Percentiles rank a stretch among this genome's conserved stretches.
These are phyloP conservation scores for Caenorhabditis briggsae DNA, from an alignment of 1,140 invertebrate genomes.

Conservation along the genomic window DNA sequence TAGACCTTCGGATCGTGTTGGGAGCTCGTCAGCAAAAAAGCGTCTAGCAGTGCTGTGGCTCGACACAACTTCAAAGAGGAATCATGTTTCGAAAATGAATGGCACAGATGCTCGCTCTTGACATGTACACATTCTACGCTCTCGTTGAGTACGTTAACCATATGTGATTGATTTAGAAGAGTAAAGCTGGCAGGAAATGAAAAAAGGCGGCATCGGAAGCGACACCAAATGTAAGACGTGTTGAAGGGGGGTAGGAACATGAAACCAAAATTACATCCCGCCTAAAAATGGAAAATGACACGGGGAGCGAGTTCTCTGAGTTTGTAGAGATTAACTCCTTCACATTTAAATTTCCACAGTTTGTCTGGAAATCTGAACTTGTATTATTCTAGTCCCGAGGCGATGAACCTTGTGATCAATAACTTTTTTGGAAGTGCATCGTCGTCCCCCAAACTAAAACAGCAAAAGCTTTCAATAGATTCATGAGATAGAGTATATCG, in stretches of 20 bases:
- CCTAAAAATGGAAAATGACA: no score
- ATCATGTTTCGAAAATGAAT: constrained; percentile 52
- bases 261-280: no score
- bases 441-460: no score
- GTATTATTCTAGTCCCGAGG: no score
- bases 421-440: no score
- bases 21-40: constrained; percentile 3
- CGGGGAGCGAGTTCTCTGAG: no score
- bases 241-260: neutral
- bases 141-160: constrained; percentile 23
- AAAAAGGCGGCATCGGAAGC: neutral
- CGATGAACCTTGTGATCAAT: no score
- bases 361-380: no score
- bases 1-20: neutral
- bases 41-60: constrained; percentile 11
- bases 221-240: neutral
- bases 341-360: no score
- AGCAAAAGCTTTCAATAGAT: no score
- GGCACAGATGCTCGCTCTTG: constrained; percentile 29
- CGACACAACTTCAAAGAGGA: constrained; percentile 48
- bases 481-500: no score
- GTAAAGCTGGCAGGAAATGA: neutral
- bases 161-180: constrained; percentile 29
- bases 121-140: neutral
- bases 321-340: no score